These are phyloP conservation scores for Zelostemma sp. DNA, from an alignment of 1,140 invertebrate species.

Conservation along the genomic window DNA sequence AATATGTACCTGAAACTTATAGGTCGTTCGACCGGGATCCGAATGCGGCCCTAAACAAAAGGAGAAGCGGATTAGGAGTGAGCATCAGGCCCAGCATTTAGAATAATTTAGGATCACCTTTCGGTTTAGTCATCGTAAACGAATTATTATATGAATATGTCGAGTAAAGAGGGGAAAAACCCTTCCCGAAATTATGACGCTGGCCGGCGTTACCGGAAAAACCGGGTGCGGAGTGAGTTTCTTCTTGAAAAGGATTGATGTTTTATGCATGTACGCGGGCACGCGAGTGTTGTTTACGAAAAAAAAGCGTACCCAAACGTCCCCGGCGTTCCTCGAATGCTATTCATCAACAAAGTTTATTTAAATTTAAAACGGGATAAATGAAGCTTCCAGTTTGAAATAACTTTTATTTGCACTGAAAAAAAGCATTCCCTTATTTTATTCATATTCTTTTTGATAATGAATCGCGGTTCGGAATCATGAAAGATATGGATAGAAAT, in stretches of 20 bases:
- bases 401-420: no score
- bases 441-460: no score
- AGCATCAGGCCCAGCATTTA: slow-evolving; percentile 40
- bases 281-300: slow-evolving; percentile 22
- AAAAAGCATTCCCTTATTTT: no score
- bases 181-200: slow-evolving; percentile 16
- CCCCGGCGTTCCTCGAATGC: no score
- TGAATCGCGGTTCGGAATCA: no score
- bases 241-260: slow-evolving; percentile 25
- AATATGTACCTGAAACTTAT: neutral
- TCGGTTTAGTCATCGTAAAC: slow-evolving; percentile 9
- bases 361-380: slow-evolving; percentile 18
- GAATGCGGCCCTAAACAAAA: slow-evolving; percentile 17
- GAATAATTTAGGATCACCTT: slow-evolving; percentile 53
- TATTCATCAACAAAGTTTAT: no score
- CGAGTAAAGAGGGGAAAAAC: slow-evolving; percentile 3
- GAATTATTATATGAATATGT: slow-evolving; percentile 3
- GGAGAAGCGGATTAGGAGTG: slow-evolving; percentile 11
- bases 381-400: no score
- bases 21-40: neutral
- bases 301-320: no score
- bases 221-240: slow-evolving; percentile 52
- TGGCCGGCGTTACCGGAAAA: slow-evolving; percentile 51
- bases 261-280: slow-evolving; percentile 14
- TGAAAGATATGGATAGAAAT: no score